Evolutionary conservation across 2,888 invertebrate species (phyloP).

Genomic region (Neria commutata): DNA sequence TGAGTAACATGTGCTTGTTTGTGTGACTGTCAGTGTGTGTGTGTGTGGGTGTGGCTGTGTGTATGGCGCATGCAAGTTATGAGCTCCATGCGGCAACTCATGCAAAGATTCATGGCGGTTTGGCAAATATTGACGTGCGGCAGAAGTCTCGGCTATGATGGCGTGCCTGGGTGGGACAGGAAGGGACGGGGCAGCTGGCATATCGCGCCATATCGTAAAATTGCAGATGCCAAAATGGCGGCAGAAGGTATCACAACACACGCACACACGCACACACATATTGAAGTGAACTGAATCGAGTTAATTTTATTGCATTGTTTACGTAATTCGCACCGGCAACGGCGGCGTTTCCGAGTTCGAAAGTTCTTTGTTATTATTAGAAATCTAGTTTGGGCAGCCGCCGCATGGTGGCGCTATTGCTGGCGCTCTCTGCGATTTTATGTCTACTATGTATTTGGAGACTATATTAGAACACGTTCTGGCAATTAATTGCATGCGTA

Average conservation of each 20-base stretch:
- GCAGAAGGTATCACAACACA: neutral
- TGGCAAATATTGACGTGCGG: neutral
- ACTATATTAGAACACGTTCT: no score
- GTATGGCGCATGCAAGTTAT: neutral
- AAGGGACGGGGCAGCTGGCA: no score
- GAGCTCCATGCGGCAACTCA: neutral
- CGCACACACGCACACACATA: neutral
- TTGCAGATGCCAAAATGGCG: no score
- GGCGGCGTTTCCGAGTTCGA: no score
- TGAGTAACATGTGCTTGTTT: neutral
- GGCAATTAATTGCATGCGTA: no score
- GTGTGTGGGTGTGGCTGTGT: neutral
- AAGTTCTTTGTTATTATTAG: no score
- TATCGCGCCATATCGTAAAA: no score
- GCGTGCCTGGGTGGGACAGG: neutral
- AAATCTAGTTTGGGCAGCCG: no score
- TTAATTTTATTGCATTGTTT: neutral
- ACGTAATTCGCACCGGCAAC: no score
- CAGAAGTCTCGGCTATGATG: neutral
- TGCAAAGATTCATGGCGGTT: neutral
- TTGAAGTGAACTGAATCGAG: neutral
- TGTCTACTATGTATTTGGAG: no score
- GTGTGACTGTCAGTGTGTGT: neutral
- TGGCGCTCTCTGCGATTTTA: no score
- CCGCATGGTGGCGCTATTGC: no score